phyloP scores from a whole-genome alignment of 1,140 invertebrate genomes.

The Battus philenor region DNA sequence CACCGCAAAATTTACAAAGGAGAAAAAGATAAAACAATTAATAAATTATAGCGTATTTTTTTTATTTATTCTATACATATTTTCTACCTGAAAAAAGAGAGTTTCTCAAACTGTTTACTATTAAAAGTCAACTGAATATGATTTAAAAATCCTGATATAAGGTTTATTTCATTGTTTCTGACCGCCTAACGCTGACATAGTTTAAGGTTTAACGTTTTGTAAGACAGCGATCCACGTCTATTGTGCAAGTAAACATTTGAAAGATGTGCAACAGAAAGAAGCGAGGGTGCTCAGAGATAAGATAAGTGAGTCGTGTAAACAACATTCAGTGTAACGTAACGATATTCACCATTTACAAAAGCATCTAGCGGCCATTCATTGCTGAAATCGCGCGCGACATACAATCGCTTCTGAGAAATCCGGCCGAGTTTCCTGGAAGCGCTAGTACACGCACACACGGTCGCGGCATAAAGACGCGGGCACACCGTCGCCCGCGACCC shows the following conservation, averaged over 20 bases:
- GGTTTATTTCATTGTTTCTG: no score
- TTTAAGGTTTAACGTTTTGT: no score
- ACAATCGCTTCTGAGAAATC: conserved; percentile 65
- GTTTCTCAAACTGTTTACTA: no score
- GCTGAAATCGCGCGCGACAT: conserved; percentile 67
- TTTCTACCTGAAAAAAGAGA: no score
- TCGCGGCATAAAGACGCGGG: conserved; percentile 31
- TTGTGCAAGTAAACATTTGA: conserved; percentile 1
- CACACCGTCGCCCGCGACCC: conserved; percentile 56
- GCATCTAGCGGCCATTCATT: conserved; percentile 51
- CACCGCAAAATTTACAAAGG: no score
- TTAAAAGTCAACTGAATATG: no score
- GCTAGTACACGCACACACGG: conserved; percentile 60
- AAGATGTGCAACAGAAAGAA: not conserved
- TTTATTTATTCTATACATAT: no score
- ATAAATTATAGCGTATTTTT: no score
- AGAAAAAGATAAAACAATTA: no score
- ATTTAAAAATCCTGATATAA: no score
- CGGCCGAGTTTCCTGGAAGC: conserved; percentile 69
- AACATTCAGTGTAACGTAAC: conserved; percentile 3
- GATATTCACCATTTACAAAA: conserved; percentile 27
- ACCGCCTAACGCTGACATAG: no score
- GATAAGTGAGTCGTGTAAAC: conserved; percentile 5
- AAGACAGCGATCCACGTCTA: no score
- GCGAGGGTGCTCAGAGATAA: not conserved